Base-by-base conservation (phyloP, 2,797 vertebrate genomes). In the Rhynchotus rufescens region DNA sequence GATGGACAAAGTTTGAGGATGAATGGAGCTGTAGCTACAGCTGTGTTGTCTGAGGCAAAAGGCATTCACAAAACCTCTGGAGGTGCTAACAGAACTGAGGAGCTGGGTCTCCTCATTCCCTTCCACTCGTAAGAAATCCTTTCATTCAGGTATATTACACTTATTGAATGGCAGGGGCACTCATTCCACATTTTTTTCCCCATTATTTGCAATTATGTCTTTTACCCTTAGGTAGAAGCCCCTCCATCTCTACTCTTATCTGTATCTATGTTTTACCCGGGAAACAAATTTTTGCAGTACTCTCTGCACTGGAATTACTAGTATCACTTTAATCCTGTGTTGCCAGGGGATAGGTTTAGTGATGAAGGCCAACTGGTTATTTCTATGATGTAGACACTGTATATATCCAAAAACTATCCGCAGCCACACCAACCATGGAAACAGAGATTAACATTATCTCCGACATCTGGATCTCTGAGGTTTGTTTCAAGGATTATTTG, bases 401-500 rank as follows among this genome's bases (percentile, higher is more conserved):
- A 20, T 45, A 15, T 17, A 42, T 77, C 34, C 28, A 47, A 74
- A 21, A 89, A 40, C 2, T 9, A 0, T 44, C 44, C 56, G 20
- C 25, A 86, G 17, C 14, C 9, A 32, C 14, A 12, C 0, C 68
- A 47, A 7, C 5, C 62, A 45, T 9, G 38, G 23, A 77, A 81
- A 75, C 6, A 11, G n/a, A 75, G 16, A 42, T 47, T 59, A 66
- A 61, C 2, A 26, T 54, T 81, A 51, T 75, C 62, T 69, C 30
- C 1, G 2, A 64, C 3, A 8, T 7, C 9, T 34, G 16, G 15
- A 42, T 54, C 4, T 3, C 8, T 14, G 15, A 64, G 17, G 11
- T 13, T 84, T 54, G 12, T 59, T 96, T 74, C 15, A 34, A 20
- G 44, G 68, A 34, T 36, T 73, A 2, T 59, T 44, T 86, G n/a